These are phyloP conservation scores for Corapipo altera DNA, from an alignment of 2,113 vertebrate genomes.

Conservation along the genomic window DNA sequence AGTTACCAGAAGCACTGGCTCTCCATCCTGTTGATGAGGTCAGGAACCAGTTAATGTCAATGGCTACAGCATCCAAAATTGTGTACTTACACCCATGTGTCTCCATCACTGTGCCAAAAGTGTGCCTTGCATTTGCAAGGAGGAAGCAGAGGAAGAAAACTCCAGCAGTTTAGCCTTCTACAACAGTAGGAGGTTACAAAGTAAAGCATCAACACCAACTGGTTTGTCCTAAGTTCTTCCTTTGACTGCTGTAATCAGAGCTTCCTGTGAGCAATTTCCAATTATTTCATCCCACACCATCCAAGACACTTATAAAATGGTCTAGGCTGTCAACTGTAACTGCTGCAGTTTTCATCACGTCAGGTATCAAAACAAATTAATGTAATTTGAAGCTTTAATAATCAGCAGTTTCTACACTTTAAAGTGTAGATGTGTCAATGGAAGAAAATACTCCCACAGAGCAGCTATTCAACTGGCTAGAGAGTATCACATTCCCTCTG, in stretches of 20 bases:
- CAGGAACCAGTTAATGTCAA: background rate
- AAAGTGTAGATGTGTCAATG: background rate
- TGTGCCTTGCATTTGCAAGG: background rate
- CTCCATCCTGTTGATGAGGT: background rate
- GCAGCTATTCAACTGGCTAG: background rate
- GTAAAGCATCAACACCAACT: background rate
- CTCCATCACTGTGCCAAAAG: background rate
- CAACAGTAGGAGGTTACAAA: background rate
- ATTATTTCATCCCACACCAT: background rate
- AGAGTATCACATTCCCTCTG: background rate
- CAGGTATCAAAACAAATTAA: conserved; percentile 32
- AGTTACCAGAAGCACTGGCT: background rate
- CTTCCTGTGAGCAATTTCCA: background rate
- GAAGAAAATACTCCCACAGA: background rate
- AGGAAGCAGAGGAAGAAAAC: background rate
- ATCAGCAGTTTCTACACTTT: conserved; percentile 21
- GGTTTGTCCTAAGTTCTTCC: background rate
- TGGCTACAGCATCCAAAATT: background rate
- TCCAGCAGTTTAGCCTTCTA: background rate
- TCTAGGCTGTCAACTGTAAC: background rate
- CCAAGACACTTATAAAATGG: background rate
- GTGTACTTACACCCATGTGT: background rate
- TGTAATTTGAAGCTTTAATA: background rate
- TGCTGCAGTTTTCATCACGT: conserved; percentile 10
- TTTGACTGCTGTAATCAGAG: background rate